Conservation (phyloP, 1,140 invertebrate genomes). For the Zaprionus tsacasi region DNA sequence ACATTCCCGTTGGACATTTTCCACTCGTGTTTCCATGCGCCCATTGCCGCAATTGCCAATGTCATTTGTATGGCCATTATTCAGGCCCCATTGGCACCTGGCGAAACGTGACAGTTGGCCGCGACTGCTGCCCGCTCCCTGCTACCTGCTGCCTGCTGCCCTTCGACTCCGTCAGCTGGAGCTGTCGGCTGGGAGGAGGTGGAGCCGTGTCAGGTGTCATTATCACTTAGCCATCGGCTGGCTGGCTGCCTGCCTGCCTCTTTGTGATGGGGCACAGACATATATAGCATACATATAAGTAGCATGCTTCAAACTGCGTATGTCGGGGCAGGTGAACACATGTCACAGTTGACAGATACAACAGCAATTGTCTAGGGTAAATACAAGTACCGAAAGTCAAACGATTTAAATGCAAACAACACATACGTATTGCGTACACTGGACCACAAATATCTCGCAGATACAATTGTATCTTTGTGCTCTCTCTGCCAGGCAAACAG, state of each 20-base stretch:
- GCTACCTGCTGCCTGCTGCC: slow-evolving; percentile 43
- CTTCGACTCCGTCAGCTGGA: neutral
- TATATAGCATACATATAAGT: slow-evolving; percentile 67
- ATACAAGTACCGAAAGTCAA: slow-evolving; percentile 37
- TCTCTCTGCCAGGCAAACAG: slow-evolving; percentile 28
- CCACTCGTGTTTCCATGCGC: neutral
- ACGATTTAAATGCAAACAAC: slow-evolving; percentile 57
- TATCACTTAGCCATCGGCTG: slow-evolving; percentile 40
- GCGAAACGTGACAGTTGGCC: slow-evolving; percentile 50
- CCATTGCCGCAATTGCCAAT: slow-evolving; percentile 29
- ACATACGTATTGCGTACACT: slow-evolving; percentile 45
- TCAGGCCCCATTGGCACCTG: slow-evolving; percentile 34
- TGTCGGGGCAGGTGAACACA: slow-evolving; percentile 46
- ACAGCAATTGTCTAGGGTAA: slow-evolving; percentile 11
- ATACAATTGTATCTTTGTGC: slow-evolving; percentile 42
- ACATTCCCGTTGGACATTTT: slow-evolving; percentile 19
- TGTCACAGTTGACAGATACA: slow-evolving; percentile 63
- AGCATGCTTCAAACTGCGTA: slow-evolving; percentile 55
- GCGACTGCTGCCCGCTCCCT: too few relatives aligned
- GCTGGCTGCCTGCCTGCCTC: slow-evolving; percentile 25
- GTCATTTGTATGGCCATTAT: slow-evolving; percentile 68
- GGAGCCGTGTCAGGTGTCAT: slow-evolving; percentile 68
- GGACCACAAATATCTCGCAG: slow-evolving; percentile 22
- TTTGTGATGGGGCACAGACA: neutral
- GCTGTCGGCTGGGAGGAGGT: slow-evolving; percentile 21